phyloP scores from a whole-genome alignment of 2,113 vertebrate species.

The Collichthys lucidus region DNA sequence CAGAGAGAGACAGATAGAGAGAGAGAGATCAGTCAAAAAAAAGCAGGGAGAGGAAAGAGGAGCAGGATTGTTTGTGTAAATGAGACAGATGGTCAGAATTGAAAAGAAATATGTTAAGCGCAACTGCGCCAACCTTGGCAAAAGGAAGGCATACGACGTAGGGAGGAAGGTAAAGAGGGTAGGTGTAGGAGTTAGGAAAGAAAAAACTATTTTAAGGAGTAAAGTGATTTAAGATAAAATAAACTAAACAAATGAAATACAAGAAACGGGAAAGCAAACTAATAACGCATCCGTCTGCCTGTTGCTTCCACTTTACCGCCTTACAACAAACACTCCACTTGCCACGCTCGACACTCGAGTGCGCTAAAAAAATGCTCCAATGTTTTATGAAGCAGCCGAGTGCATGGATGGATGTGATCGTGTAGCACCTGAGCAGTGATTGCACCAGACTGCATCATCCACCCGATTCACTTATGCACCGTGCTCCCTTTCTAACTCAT shows the following conservation, averaged over 20 bases:
- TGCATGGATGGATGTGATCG: conserved; percentile 4
- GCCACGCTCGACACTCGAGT: neutral
- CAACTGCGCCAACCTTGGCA: conserved; percentile 58
- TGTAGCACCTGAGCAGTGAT: conserved; percentile 33
- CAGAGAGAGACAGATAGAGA: conserved; percentile 47
- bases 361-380: conserved; percentile 7
- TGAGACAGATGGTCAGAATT: conserved; percentile 76
- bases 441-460: conserved; percentile 64
- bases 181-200: conserved; percentile 21
- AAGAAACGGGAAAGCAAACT: conserved; percentile 5
- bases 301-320: conserved; percentile 23
- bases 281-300: conserved; percentile 17
- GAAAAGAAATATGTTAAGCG: conserved; percentile 68
- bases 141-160: neutral
- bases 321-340: neutral
- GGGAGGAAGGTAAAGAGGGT: conserved; percentile 31
- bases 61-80: conserved; percentile 54
- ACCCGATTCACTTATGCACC: conserved; percentile 17
- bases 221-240: neutral
- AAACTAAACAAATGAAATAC: neutral
- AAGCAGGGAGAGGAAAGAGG: conserved; percentile 39
- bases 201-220: conserved; percentile 3
- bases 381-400: conserved; percentile 1
- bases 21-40: conserved; percentile 45
- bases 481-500: conserved; percentile 11